phyloP scores from a whole-genome alignment of 2,113 vertebrate genomes.

The Passer domesticus region DNA sequence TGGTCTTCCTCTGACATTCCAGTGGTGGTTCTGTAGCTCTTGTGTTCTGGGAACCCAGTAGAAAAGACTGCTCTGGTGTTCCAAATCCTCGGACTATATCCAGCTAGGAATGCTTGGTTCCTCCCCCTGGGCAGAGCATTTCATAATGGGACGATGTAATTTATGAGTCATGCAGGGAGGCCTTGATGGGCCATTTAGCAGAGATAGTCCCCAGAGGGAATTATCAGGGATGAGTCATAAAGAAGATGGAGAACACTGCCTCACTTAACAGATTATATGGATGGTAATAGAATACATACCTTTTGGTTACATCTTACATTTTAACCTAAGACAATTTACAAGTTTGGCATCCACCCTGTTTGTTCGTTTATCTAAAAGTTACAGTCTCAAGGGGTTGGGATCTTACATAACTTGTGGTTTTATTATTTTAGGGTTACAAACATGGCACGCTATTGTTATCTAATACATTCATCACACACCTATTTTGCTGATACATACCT shows the following conservation, averaged over 20 bases:
- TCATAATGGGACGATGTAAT: background rate
- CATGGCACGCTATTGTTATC: background rate
- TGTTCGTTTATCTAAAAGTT: background rate
- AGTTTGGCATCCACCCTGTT: background rate
- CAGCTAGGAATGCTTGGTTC: background rate
- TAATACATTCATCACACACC: background rate
- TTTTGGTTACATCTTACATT: background rate
- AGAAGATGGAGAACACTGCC: background rate
- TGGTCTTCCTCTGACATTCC: no score
- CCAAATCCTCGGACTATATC: background rate
- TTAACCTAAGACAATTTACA: background rate
- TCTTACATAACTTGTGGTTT: background rate
- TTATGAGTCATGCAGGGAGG: background rate
- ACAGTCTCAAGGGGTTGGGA: background rate
- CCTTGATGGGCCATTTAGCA: background rate
- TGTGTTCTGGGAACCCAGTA: no score
- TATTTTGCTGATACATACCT: background rate
- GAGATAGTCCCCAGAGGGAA: background rate
- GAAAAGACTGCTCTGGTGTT: no score
- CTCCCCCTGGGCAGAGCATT: background rate
- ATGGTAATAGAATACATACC: background rate
- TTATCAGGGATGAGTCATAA: background rate
- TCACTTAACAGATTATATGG: background rate
- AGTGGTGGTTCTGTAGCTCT: no score
- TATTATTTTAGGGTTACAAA: background rate